A percentile compares a stretch with the other conserved stretches of the same genome.
phyloP scores from a whole-genome alignment of 2,113 vertebrate species.

The Syrmaticus mikado region DNA sequence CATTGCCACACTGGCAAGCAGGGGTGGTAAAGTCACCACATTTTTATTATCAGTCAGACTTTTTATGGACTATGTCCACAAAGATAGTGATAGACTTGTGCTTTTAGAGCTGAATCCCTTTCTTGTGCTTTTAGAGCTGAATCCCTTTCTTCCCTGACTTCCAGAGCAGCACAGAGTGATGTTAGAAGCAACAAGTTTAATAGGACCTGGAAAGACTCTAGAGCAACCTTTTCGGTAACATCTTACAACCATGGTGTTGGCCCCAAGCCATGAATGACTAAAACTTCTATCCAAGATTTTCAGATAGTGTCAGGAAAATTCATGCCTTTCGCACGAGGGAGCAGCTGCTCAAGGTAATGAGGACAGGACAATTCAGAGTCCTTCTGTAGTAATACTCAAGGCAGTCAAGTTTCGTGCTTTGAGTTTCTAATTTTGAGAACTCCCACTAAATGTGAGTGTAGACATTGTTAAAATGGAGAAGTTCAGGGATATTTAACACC shows the following conservation, averaged over 20 bases:
- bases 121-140: not conserved
- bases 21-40: not conserved
- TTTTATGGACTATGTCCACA: not conserved
- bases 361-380: not conserved
- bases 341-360: accelerated
- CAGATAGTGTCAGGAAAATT: not conserved
- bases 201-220: not conserved
- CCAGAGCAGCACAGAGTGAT: not conserved
- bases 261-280: not conserved
- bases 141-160: not conserved
- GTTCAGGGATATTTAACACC: not conserved
- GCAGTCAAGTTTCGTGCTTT: not conserved
- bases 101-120: not conserved
- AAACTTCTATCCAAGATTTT: not conserved
- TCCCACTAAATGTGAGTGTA: not conserved
- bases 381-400: not conserved
- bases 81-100: not conserved
- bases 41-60: not conserved
- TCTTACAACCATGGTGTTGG: not conserved
- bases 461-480: not conserved
- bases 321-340: not conserved
- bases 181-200: not conserved
- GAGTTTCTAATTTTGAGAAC: not conserved
- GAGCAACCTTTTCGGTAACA: not conserved
- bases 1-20: not conserved